A percentile compares a stretch with the other conserved stretches of the same genome.
phyloP scores from a whole-genome alignment of 2,797 vertebrate species.

The Molossus alvarezi region DNA sequence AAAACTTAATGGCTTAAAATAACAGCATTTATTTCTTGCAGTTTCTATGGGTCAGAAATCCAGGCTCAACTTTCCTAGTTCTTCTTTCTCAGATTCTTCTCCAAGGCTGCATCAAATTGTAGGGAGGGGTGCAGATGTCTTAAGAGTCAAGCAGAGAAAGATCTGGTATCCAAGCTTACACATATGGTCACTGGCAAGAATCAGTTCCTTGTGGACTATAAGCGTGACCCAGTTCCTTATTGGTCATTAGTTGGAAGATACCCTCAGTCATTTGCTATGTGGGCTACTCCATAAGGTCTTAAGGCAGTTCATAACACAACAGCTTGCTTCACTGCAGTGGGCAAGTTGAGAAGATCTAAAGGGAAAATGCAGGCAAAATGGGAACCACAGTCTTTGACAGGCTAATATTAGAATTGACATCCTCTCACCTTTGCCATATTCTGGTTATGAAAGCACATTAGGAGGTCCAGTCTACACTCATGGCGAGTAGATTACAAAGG shows the following conservation, averaged over 20 bases:
- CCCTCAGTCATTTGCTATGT: not conserved
- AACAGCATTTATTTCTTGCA: not conserved
- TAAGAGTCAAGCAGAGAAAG: not conserved
- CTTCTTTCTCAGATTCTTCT: not conserved
- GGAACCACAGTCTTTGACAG: not conserved
- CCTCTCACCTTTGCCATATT: not conserved
- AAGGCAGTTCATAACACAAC: not conserved
- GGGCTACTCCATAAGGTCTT: not conserved
- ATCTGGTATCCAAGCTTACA: constrained; percentile 13
- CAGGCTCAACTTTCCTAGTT: not conserved
- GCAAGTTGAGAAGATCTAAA: not conserved
- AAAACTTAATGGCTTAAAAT: not conserved
- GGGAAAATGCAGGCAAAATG: not conserved
- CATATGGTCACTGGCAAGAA: not conserved
- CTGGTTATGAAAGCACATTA: not conserved
- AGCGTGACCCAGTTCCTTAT: not conserved
- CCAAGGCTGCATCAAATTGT: not conserved
- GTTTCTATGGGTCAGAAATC: not conserved
- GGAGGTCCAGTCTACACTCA: not conserved
- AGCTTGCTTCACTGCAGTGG: not conserved
- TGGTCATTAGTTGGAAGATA: not conserved
- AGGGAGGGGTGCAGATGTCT: fast-evolving
- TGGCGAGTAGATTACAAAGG: not conserved
- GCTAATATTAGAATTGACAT: not conserved
- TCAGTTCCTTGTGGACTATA: not conserved